phyloP scores from a whole-genome alignment of 1,140 invertebrate species.

The Calosoma granatense region DNA sequence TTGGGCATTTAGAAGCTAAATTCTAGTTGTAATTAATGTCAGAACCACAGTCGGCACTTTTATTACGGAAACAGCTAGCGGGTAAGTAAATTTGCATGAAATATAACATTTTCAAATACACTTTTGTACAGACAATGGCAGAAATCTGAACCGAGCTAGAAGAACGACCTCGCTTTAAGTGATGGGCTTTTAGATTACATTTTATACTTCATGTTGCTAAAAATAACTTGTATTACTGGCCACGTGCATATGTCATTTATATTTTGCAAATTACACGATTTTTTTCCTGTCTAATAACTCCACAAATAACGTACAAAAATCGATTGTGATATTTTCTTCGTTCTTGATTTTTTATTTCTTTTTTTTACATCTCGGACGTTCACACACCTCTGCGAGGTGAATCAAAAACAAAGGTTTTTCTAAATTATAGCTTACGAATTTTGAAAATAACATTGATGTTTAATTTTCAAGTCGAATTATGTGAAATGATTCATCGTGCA shows the following conservation, averaged over 20 bases:
- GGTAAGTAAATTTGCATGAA: slow-evolving; percentile 46
- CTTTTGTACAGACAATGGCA: background rate
- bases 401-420: no score
- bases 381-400: slow-evolving; percentile 12
- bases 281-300: background rate
- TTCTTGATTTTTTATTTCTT: background rate
- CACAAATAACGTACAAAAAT: background rate
- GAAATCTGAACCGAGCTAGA: slow-evolving; percentile 1
- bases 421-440: background rate
- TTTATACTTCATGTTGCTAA: slow-evolving; percentile 15
- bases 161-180: slow-evolving; percentile 11
- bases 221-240: slow-evolving; percentile 29
- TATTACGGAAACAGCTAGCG: slow-evolving; percentile 91
- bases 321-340: background rate
- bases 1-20: slow-evolving; percentile 49
- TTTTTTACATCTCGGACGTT: background rate
- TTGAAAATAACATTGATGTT: background rate
- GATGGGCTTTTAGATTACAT: slow-evolving; percentile 17
- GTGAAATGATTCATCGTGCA: background rate
- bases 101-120: background rate
- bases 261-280: slow-evolving; percentile 30
- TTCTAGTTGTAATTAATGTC: slow-evolving; percentile 74
- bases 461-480: background rate
- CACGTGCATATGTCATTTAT: slow-evolving; percentile 37
- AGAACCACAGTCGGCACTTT: slow-evolving; percentile 87